phyloP scores from a whole-genome alignment of 2,888 invertebrate genomes.

The Torymus texanus region DNA sequence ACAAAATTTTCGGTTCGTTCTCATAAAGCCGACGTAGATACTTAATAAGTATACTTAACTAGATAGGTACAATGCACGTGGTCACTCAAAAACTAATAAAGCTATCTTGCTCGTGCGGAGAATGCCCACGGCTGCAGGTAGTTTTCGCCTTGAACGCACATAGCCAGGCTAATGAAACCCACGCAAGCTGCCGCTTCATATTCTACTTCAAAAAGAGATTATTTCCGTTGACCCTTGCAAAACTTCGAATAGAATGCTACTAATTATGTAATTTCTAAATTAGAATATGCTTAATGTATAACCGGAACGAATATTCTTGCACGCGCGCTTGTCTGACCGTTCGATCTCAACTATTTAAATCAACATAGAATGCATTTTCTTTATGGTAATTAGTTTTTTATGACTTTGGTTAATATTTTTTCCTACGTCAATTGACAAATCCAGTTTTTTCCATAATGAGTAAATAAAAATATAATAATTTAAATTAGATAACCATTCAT shows the following conservation, averaged over 20 bases:
- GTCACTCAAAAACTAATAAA: slow-evolving; percentile 23
- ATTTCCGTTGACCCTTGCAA: neutral
- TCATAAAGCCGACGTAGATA: slow-evolving; percentile 24
- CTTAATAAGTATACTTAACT: too few species aligned
- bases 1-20: neutral
- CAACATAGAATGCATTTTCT: too few species aligned
- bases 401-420: too few species aligned
- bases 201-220: slow-evolving; percentile 5
- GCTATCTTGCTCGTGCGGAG: neutral
- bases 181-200: slow-evolving; percentile 20
- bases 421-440: too few species aligned
- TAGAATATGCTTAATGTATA: neutral
- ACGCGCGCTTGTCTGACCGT: too few species aligned
- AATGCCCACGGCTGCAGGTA: slow-evolving; percentile 24
- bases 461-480: too few species aligned
- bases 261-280: slow-evolving; percentile 6
- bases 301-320: too few species aligned
- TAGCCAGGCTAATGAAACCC: too few species aligned
- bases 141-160: slow-evolving; percentile 30
- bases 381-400: too few species aligned
- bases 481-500: too few species aligned
- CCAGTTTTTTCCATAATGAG: too few species aligned
- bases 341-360: too few species aligned
- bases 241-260: slow-evolving; percentile 10
- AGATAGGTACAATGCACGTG: neutral